A percentile compares a stretch with the other conserved stretches of the same genome.
Conservation (phyloP, 1,140 invertebrate genomes). For the Choristoneura fumiferana region DNA sequence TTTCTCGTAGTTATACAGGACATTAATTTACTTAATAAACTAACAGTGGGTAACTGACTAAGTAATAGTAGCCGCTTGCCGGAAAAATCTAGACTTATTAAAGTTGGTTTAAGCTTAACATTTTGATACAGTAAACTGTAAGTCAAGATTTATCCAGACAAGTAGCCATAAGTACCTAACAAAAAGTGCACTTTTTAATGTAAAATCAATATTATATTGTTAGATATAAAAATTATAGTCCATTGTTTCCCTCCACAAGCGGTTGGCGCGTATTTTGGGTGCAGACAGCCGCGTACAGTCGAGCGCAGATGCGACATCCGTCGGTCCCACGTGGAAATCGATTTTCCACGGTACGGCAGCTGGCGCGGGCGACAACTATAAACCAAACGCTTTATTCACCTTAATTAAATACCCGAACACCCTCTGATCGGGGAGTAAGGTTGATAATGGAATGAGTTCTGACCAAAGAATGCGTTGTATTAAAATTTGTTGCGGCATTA, state of each 20-base stretch:
- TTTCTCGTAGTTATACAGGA: too few relatives aligned
- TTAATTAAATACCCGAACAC: not conserved
- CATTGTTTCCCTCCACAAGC: conserved; percentile 42
- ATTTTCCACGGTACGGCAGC: conserved; percentile 76
- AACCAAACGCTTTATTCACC: conserved; percentile 21
- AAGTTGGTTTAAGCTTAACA: too few relatives aligned
- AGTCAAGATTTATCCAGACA: too few relatives aligned
- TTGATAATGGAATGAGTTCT: not conserved
- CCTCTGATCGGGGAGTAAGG: not conserved
- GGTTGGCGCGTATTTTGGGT: conserved; percentile 51
- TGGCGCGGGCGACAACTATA: conserved; percentile 66
- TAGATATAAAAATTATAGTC: conserved; percentile 13
- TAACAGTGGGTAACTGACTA: too few relatives aligned
- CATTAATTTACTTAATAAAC: too few relatives aligned
- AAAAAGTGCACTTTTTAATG: too few relatives aligned
- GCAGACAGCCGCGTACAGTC: conserved; percentile 53
- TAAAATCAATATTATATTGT: conserved; percentile 9
- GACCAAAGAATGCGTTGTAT: conserved; percentile 18
- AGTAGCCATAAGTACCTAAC: too few relatives aligned
- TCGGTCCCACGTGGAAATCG: conserved; percentile 74
- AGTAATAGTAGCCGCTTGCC: too few relatives aligned
- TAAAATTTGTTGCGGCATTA: conserved; percentile 41
- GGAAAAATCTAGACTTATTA: too few relatives aligned
- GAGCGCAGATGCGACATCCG: conserved; percentile 73
- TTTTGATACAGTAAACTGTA: too few relatives aligned